Percentiles rank a stretch among this genome's conserved stretches.
These are phyloP conservation scores for Ataeniobius toweri DNA, from an alignment of 2,797 vertebrate species.

Conservation along the genomic window DNA sequence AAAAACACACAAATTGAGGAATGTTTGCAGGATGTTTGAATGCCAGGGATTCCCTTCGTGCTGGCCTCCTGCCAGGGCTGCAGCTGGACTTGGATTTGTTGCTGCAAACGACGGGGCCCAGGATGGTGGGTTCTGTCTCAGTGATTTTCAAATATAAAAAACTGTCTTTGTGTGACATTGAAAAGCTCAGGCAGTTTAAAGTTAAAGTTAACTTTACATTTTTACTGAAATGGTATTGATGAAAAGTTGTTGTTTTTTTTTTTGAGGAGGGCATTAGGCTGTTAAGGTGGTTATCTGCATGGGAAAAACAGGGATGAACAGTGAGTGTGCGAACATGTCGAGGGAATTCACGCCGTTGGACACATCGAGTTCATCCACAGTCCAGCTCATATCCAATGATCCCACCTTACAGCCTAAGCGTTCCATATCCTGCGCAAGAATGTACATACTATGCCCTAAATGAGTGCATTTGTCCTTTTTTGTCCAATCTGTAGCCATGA, in stretches of 20 bases:
- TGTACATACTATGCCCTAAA: slow-evolving; percentile 51
- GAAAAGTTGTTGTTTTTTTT: background rate
- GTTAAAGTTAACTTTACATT: slow-evolving; percentile 25
- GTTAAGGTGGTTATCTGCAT: slow-evolving; percentile 21
- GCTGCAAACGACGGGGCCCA: slow-evolving; percentile 36
- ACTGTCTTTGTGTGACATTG: background rate
- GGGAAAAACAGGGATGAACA: slow-evolving; percentile 21
- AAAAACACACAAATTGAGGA: slow-evolving; percentile 62
- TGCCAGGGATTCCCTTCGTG: slow-evolving; percentile 75
- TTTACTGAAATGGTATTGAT: background rate
- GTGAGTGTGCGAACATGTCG: slow-evolving; percentile 52
- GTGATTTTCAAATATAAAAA: slow-evolving; percentile 23
- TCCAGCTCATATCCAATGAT: slow-evolving; percentile 59
- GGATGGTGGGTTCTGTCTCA: slow-evolving; percentile 38
- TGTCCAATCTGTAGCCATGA: slow-evolving; percentile 34
- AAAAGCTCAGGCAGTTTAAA: background rate
- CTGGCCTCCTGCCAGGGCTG: slow-evolving; percentile 60
- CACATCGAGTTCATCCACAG: slow-evolving; percentile 69
- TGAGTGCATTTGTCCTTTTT: slow-evolving; percentile 30
- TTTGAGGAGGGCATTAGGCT: background rate
- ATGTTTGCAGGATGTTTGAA: slow-evolving; percentile 68
- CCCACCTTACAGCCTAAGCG: slow-evolving; percentile 64
- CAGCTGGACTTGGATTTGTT: slow-evolving; percentile 64
- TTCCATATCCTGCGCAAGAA: slow-evolving; percentile 71
- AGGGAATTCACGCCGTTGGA: slow-evolving; percentile 42